Base-by-base conservation (phyloP, 2,797 vertebrate species). In the Myotis findleyi region DNA sequence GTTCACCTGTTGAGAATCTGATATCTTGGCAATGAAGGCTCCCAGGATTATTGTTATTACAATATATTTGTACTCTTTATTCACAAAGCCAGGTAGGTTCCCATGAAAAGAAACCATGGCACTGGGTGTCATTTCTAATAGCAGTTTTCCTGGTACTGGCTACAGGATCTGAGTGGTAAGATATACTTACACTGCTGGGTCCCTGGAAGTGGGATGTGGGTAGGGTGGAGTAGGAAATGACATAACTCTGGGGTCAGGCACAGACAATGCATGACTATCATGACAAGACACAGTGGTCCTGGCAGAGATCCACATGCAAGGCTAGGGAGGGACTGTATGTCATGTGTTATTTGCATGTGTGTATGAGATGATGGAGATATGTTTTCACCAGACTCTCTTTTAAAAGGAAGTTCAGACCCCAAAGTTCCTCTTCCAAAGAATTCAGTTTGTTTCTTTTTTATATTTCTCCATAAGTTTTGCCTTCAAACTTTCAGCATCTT, bases 1-100 rank as follows among this genome's bases (percentile, higher is more conserved):
- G 96, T 88, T 90, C 95, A 97, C 96, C 97, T 98, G 96, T 96
- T 97, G 97, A 97, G 97, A 97, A 97, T 96, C 96, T 95, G 90
- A 87, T 93, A 62, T 90, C 84, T 97, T 97, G 97, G 97, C 95
- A 97, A 77, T 87, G 92, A 47, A 51, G 80, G 82, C 86, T 96
- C 93, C 87, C 76, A 80, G 94, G 95, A 85, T 90, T 97, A 85
- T 95, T 97, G 97, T 97, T 94, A 96, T 91, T 97, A 96, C 92
- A 76, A 85, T 97, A 95, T 94, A 89, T 98, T 97, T 96, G 97
- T 96, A 95, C 79, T 94, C 97, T 95, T 98, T 98, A 95, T 97
- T 97, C 66, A 97, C 97, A 98, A 96, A 97, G 85, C 41, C 93
- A 97, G 92, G 94, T 93, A 97, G 79, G 72, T 97, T 98, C 97